phyloP scores from a whole-genome alignment of 2,888 invertebrate species.

The Acanthopleura granulata region DNA sequence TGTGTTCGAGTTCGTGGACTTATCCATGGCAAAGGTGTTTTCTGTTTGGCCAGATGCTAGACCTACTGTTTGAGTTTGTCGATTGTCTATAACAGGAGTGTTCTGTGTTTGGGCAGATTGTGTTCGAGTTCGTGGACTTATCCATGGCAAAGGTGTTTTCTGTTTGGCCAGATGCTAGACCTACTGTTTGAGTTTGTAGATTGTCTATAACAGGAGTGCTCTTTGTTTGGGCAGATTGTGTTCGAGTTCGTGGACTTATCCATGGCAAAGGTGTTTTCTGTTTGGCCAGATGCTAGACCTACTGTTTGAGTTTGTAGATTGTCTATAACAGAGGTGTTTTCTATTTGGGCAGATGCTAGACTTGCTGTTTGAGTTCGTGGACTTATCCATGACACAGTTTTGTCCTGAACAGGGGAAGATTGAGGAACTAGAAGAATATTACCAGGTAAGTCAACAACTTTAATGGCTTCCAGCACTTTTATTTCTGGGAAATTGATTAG shows the following conservation, averaged over 20 bases:
- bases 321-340: conserved; percentile 57
- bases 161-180: conserved; percentile 67
- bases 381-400: conserved; percentile 62
- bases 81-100: conserved; percentile 64
- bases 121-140: conserved; percentile 68
- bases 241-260: too few species aligned
- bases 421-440: conserved; percentile 67
- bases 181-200: conserved; percentile 67
- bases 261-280: conserved; percentile 51
- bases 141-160: conserved; percentile 64
- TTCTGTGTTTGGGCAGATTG: conserved; percentile 53
- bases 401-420: conserved; percentile 64
- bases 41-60: conserved; percentile 65
- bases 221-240: too few species aligned
- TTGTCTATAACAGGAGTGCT: too few species aligned
- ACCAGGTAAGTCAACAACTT: conserved; percentile 48
- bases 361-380: conserved; percentile 67
- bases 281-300: too few species aligned
- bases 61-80: conserved; percentile 67
- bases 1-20: too few species aligned
- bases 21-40: too few species aligned
- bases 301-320: too few species aligned
- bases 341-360: conserved; percentile 64
- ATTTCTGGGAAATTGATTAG: too few species aligned
- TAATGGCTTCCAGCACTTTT: neutral